Evolutionary conservation across 2,113 vertebrate genomes (phyloP).

Genomic region (Callipepla squamata): DNA sequence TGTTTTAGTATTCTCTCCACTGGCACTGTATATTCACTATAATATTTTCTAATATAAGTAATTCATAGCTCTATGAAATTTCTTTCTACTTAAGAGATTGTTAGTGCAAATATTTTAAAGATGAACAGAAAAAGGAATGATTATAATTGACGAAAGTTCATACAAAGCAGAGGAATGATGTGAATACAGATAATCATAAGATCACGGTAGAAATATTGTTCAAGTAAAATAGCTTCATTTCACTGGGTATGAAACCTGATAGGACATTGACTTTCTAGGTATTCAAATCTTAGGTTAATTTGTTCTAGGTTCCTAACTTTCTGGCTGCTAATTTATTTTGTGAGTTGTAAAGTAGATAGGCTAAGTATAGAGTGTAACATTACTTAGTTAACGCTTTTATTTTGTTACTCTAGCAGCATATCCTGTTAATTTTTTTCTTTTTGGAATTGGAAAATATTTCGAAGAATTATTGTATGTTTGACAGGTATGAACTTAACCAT

Average conservation of each 20-base stretch:
- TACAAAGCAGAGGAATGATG: neutral
- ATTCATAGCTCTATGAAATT: neutral
- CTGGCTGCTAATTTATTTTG: neutral
- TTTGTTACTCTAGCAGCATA: neutral
- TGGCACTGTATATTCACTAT: neutral
- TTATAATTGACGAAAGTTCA: neutral
- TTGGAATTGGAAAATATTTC: neutral
- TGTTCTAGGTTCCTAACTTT: neutral
- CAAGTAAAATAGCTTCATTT: neutral
- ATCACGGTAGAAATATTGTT: neutral
- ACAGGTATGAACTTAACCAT: neutral
- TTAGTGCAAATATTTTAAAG: neutral
- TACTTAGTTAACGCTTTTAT: too few species aligned
- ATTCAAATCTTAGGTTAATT: neutral
- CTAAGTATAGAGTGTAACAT: neutral
- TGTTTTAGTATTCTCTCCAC: neutral
- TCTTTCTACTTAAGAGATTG: neutral
- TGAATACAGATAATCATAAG: neutral
- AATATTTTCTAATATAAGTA: neutral
- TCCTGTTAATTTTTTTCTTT: neutral
- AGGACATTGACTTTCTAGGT: neutral
- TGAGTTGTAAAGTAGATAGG: neutral
- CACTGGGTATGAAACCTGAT: neutral
- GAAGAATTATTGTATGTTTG: neutral
- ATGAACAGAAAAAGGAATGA: neutral